phyloP scores from a whole-genome alignment of 2,113 vertebrate genomes.

The Copsychus sechellarum region DNA sequence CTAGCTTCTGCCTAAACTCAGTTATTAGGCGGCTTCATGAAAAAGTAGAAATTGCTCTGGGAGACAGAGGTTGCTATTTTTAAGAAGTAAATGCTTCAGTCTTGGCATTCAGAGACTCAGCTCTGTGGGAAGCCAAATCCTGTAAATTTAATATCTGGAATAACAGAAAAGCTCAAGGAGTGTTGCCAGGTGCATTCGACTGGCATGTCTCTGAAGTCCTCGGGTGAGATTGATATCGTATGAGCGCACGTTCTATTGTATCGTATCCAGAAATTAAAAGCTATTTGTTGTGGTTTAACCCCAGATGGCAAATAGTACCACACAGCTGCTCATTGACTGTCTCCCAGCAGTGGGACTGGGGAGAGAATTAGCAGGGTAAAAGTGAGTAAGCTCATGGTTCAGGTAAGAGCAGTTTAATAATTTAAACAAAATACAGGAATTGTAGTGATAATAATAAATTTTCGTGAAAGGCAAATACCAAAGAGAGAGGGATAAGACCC shows the following conservation, averaged over 20 bases:
- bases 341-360: not conserved
- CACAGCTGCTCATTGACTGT: not conserved
- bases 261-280: constrained; percentile 28
- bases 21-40: not conserved
- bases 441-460: not conserved
- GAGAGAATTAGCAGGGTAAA: not conserved
- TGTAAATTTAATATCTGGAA: constrained; percentile 24
- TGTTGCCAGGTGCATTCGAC: constrained; percentile 30
- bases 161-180: not conserved
- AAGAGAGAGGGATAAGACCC: not conserved
- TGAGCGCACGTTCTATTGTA: not conserved
- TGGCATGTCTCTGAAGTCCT: constrained; percentile 2
- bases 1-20: not conserved
- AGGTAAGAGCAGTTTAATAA: not conserved
- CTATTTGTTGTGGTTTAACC: not conserved
- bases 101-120: constrained; percentile 3
- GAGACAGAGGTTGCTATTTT: constrained; percentile 43
- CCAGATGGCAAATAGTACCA: not conserved
- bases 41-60: not conserved
- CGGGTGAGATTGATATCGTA: not conserved
- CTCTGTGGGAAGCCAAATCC: constrained; percentile 14
- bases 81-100: constrained; percentile 13
- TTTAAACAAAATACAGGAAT: not conserved
- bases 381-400: not conserved
- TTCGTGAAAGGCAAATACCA: not conserved